Evolutionary conservation across 2,888 invertebrate species (phyloP), one percentile per base, ranked within the genome.

Genomic region (Caenorhabditis zanzibari): DNA sequence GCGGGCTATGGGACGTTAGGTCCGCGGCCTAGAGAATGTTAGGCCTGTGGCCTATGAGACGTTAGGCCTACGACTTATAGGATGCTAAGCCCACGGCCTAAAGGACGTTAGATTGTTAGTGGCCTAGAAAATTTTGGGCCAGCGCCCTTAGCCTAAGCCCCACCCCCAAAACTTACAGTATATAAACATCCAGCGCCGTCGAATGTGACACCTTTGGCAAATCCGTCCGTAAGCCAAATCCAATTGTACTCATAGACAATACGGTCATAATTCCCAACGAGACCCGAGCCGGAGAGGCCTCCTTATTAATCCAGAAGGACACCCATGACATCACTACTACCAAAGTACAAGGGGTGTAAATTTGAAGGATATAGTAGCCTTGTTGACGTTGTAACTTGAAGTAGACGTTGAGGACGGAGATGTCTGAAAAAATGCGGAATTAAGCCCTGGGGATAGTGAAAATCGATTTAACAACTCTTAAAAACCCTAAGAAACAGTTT

Each of bases 191-290:
- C 85, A 96, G 93, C 1, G 96, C 96, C n/a, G 96, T 96, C 4
- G 95, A 95, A 93, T 96, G 96, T 63, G 96, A 95, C 72, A 96
- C 96, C 94, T 96, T 96, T 6, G 96, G 96, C 77, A 96, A 93
- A 93, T 96, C 96, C 6, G 95, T 95, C 81, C 96, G 94, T 92
- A 96, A 95, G 9, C 91, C 91, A 41, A 92, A 93, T 7, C 96
- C 96, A 81, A 96, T 93, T 91, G 96, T 96, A 0, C 96, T 95
- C 96, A 96, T 96, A 12, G 96, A 96, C 74, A 96, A 93, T 9
- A 96, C 96, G 0, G 96, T 96, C 58, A 95, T 96, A 73, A 96
- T 95, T 66, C 96, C 96, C 56, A 96, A 93, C 0, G 96, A 95
- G 0, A 96, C 95, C 74, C 96, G 94, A 92, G 96, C 96, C 0